These are phyloP conservation scores for Archips xylosteana DNA, from an alignment of 2,888 invertebrate genomes.

Conservation along the genomic window DNA sequence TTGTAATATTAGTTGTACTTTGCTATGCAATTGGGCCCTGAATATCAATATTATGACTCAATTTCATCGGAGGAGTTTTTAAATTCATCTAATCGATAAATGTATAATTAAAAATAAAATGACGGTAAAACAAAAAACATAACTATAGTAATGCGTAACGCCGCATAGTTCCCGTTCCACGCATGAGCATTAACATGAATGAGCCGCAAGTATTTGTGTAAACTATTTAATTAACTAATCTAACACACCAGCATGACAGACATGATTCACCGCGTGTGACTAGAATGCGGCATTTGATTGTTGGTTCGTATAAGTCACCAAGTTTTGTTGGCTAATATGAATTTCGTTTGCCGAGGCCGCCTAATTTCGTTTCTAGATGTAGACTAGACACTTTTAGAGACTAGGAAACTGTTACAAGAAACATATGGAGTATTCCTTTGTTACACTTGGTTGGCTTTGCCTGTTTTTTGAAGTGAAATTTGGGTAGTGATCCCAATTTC, in stretches of 20 bases:
- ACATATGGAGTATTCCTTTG: too few species aligned
- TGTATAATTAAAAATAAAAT: not conserved
- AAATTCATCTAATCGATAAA: too few species aligned
- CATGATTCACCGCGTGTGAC: slow-evolving; percentile 15
- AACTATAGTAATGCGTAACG: not conserved
- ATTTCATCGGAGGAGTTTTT: too few species aligned
- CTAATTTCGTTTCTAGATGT: not conserved
- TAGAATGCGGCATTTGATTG: slow-evolving; percentile 5
- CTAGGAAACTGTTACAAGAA: too few species aligned
- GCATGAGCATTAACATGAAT: not conserved
- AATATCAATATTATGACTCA: too few species aligned
- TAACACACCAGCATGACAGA: not conserved
- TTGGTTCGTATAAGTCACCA: slow-evolving; percentile 2
- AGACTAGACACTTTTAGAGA: not conserved
- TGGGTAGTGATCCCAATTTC: too few species aligned
- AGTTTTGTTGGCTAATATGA: slow-evolving; percentile 4
- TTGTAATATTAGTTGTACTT: too few species aligned
- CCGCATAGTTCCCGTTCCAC: slow-evolving; percentile 5
- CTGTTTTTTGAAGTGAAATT: too few species aligned
- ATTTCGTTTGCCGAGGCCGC: not conserved
- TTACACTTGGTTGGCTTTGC: too few species aligned
- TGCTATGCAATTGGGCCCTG: too few species aligned
- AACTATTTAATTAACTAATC: slow-evolving; percentile 16
- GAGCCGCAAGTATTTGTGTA: slow-evolving; percentile 6
- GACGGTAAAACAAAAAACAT: not conserved